These are phyloP conservation scores for Pyrrhosoma nymphula DNA, from an alignment of 2,888 invertebrate species.

Conservation along the genomic window DNA sequence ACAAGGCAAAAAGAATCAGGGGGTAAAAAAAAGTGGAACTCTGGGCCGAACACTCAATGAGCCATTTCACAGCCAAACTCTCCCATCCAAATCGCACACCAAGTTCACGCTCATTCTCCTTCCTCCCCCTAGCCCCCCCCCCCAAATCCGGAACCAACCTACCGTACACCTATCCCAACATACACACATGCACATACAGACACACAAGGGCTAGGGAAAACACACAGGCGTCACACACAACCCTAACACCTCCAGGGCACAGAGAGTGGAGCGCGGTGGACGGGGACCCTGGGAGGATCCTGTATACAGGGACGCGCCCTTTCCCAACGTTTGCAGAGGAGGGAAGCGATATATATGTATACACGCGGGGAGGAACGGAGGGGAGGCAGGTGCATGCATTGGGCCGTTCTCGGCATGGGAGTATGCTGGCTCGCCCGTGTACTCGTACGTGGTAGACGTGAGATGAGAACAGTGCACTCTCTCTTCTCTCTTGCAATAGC, in stretches of 20 bases:
- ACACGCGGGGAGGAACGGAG: no score
- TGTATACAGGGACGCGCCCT: background rate
- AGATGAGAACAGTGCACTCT: background rate
- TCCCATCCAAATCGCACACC: background rate
- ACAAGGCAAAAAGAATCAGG: background rate
- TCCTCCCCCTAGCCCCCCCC: no score
- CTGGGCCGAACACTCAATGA: background rate
- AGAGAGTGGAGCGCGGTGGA: background rate
- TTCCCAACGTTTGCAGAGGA: conserved; percentile 16
- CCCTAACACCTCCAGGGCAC: background rate
- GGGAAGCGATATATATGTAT: background rate
- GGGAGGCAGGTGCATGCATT: background rate
- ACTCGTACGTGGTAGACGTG: background rate
- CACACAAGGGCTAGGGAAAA: background rate
- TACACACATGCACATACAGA: background rate
- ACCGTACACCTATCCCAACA: background rate
- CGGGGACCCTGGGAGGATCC: background rate
- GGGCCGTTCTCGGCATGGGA: background rate
- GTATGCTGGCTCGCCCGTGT: background rate
- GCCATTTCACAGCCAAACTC: background rate
- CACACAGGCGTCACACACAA: background rate
- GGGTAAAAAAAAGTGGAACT: background rate
- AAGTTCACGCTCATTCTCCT: background rate
- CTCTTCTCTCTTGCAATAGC: background rate
- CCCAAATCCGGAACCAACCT: background rate